Base-by-base conservation (phyloP, 2,113 vertebrate genomes). In the Boleophthalmus pectinirostris region DNA sequence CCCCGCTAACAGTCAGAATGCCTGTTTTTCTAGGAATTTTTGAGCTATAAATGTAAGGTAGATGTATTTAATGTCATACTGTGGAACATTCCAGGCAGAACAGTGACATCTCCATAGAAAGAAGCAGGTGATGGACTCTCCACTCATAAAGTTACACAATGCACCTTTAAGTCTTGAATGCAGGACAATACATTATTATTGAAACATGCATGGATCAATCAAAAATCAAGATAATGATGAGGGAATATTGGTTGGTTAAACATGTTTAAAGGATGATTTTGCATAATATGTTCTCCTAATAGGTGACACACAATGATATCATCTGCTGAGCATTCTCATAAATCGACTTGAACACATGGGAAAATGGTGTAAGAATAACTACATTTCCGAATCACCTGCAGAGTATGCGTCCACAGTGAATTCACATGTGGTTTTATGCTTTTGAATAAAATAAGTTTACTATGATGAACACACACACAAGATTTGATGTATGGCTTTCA, bases 301-400 rank as follows among this genome's bases (percentile, higher is more conserved):
- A 94, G 92, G 92, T 95, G 92, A 89, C 89, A 88, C 85, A 84
- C 87, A 75, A 81, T 91, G 83, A 88, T 81, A 78, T 89, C 85
- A 87, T 83, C 78, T 82, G 63, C 77, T 92, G 92, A 92, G 92
- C 92, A 92, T 91, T 92, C 89, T 87, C 76, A 91, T 94, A 93
- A 95, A 94, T 94, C 92, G 91, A 73, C 68, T 82, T 87, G 66
- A 53, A 69, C 65, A 74, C 63, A 65, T 43, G 56, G 78, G 74
- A 71, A 78, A 66, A 72, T 64, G 29, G 65, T 79, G 72, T 67
- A 61, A 25, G 70, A 85, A 86, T 77, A 85, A 85, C 78, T 84
- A 88, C 82, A 78, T 84, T 75, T 78, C 60, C 70, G 69, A 79
- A 82, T 85, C 73, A 80, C 74, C 80, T 61, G 23, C 79, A 73